Evolutionary conservation across 2,113 vertebrate genomes (phyloP).

Genomic region (Equus przewalskii): DNA sequence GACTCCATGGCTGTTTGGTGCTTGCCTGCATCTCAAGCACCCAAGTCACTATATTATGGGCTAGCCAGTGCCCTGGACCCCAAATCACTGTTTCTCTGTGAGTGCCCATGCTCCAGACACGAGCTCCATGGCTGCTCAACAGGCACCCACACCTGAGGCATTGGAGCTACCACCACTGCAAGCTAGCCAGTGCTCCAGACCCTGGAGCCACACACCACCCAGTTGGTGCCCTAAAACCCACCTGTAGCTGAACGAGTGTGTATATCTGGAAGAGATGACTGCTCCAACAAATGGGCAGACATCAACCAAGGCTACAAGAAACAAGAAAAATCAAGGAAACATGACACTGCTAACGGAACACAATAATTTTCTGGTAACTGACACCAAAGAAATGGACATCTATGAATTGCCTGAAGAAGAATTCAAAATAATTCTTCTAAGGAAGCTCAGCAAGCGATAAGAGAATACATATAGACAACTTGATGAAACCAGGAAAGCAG

Average conservation of each 20-base stretch:
- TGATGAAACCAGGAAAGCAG: not conserved
- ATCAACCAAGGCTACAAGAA: not conserved
- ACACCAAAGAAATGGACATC: not conserved
- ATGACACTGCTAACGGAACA: not conserved
- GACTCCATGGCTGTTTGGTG: not conserved
- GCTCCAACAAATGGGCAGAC: not conserved
- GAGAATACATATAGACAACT: not conserved
- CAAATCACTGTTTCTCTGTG: not conserved
- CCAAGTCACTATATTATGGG: not conserved
- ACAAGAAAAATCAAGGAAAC: not conserved
- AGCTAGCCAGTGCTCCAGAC: not conserved
- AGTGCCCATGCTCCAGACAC: not conserved
- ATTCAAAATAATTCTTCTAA: not conserved
- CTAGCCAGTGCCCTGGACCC: not conserved
- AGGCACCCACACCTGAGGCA: not conserved
- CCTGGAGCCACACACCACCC: not conserved
- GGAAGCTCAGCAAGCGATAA: not conserved
- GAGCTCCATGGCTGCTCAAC: not conserved
- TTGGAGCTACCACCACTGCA: not conserved
- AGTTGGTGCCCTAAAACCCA: not conserved
- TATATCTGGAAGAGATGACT: not conserved
- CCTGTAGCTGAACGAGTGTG: not conserved
- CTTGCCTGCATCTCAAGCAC: not conserved
- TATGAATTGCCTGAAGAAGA: not conserved
- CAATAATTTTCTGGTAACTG: not conserved